These are phyloP conservation scores for Mastomys natalensis DNA, from an alignment of 2,113 vertebrate species.

Conservation along the genomic window DNA sequence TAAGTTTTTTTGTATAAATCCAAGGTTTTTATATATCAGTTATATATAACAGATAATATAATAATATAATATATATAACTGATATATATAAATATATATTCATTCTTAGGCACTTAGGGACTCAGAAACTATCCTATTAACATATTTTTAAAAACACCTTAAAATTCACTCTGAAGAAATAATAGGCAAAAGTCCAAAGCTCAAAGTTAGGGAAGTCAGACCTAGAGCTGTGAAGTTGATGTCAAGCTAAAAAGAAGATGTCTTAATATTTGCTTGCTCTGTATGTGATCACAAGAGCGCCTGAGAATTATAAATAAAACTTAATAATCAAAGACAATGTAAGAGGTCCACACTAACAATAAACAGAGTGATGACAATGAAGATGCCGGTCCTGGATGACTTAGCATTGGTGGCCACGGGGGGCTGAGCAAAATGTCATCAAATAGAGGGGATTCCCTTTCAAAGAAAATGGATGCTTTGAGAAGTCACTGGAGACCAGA, in stretches of 20 bases:
- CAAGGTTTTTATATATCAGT: not conserved
- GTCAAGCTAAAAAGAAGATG: not conserved
- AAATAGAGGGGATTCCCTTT: not conserved
- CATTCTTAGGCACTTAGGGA: not conserved
- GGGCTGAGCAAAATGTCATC: not conserved
- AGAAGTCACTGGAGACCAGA: not conserved
- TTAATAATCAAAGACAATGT: not conserved
- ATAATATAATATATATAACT: too few species aligned
- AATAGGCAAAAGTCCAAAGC: not conserved
- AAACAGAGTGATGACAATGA: not conserved
- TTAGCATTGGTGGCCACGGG: not conserved
- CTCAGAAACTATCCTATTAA: conserved; percentile 12
- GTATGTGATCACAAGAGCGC: not conserved
- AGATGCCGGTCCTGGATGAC: not conserved
- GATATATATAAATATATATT: too few species aligned
- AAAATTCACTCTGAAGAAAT: conserved; percentile 1
- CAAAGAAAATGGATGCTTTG: conserved; percentile 20
- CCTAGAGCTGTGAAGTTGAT: not conserved
- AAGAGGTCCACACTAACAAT: not conserved
- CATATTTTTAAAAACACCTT: conserved; percentile 1
- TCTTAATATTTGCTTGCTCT: not conserved
- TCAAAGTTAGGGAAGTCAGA: not conserved
- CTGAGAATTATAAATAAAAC: not conserved
- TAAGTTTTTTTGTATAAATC: conserved; percentile 14
- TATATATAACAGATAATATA: too few species aligned